phyloP scores from a whole-genome alignment of 1,140 invertebrate species.

The Procambarus virginalis region DNA sequence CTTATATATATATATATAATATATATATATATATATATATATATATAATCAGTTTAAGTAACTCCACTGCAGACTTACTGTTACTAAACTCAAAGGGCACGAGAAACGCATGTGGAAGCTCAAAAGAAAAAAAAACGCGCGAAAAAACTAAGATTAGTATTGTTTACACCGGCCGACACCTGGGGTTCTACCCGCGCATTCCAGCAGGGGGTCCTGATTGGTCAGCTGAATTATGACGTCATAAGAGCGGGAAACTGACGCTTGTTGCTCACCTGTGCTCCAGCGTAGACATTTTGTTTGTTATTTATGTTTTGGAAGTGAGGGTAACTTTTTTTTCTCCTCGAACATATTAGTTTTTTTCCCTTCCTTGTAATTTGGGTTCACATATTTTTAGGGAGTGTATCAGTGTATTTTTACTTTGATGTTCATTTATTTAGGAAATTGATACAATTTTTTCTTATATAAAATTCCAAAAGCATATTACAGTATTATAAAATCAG shows the following conservation, averaged over 20 bases:
- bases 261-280: conserved; percentile 31
- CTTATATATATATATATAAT: no score
- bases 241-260: conserved; percentile 54
- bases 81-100: not conserved
- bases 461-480: no score
- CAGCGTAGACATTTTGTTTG: conserved; percentile 7
- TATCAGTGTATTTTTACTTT: no score
- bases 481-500: no score
- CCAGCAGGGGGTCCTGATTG: conserved; percentile 52
- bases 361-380: no score
- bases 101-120: not conserved
- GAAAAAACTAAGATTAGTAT: not conserved
- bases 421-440: no score
- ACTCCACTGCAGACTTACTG: no score
- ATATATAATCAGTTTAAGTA: not conserved
- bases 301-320: not conserved
- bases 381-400: no score
- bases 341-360: no score
- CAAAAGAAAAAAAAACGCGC: not conserved
- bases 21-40: not conserved
- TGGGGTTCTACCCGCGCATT: conserved; percentile 23
- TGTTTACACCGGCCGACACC: conserved; percentile 22
- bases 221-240: conserved; percentile 59
- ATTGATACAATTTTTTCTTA: no score
- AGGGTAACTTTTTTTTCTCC: not conserved